Percentiles rank a stretch among this genome's conserved stretches.
Evolutionary conservation across 2,113 vertebrate genomes (phyloP).

Genomic region (Hydrolagus affinis): DNA sequence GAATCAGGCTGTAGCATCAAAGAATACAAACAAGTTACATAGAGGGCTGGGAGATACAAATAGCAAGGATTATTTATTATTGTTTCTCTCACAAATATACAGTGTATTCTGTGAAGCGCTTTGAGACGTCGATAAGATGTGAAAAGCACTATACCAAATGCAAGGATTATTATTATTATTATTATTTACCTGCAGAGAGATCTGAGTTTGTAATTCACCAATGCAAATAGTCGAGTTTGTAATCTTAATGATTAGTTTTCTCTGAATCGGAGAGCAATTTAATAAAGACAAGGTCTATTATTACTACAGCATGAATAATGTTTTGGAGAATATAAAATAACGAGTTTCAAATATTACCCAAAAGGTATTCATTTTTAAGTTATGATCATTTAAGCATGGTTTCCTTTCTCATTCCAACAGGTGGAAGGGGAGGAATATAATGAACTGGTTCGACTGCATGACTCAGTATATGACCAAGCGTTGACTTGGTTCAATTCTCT

Average conservation of each 20-base stretch:
- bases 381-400: background rate
- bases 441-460: constrained; percentile 71
- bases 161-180: no score
- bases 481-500: constrained; percentile 81
- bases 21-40: no score
- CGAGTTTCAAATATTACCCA: background rate
- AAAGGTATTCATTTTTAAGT: constrained; percentile 35
- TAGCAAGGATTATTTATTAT: no score
- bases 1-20: no score
- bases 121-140: no score
- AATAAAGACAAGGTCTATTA: background rate
- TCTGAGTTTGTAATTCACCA: no score
- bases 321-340: background rate
- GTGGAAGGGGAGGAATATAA: constrained; percentile 69
- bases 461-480: constrained; percentile 79
- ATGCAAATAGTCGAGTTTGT: no score
- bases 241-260: background rate
- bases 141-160: no score
- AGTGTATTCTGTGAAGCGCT: no score
- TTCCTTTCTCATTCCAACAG: constrained; percentile 43
- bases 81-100: no score
- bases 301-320: background rate
- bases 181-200: no score
- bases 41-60: no score
- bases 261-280: background rate